These are phyloP conservation scores for Cancer borealis DNA, from an alignment of 2,888 invertebrate genomes.

Conservation along the genomic window DNA sequence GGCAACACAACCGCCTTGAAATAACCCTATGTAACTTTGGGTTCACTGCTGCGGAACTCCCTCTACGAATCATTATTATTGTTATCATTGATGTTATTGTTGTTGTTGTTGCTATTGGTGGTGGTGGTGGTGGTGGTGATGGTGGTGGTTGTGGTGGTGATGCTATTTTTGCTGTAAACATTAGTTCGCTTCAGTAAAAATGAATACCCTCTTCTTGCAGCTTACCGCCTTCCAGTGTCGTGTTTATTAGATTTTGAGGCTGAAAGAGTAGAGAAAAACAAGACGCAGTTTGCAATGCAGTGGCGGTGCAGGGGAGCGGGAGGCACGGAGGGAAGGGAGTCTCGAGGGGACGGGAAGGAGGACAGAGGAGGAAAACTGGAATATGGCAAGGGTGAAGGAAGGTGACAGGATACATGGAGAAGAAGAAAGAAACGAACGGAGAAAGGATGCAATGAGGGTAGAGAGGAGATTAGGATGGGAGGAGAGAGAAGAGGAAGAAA, in stretches of 20 bases:
- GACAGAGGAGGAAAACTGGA: background rate
- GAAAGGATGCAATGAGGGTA: background rate
- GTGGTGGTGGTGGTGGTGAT: background rate
- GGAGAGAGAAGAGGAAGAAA: background rate
- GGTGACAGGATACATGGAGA: background rate
- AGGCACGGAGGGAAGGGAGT: constrained; percentile 2
- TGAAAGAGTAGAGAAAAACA: background rate
- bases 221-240: background rate
- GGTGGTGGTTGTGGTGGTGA: background rate
- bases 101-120: background rate
- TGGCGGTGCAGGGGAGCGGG: background rate
- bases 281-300: constrained; percentile 9
- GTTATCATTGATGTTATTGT: background rate
- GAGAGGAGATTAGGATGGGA: background rate
- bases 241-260: background rate
- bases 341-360: background rate
- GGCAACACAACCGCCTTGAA: background rate
- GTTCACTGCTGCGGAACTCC: background rate
- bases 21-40: background rate
- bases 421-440: background rate
- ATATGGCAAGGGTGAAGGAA: background rate
- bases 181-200: background rate
- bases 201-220: background rate
- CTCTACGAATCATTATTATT: background rate
- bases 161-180: background rate